Conservation (phyloP, 2,797 vertebrate genomes). For the Molossus alvarezi region DNA sequence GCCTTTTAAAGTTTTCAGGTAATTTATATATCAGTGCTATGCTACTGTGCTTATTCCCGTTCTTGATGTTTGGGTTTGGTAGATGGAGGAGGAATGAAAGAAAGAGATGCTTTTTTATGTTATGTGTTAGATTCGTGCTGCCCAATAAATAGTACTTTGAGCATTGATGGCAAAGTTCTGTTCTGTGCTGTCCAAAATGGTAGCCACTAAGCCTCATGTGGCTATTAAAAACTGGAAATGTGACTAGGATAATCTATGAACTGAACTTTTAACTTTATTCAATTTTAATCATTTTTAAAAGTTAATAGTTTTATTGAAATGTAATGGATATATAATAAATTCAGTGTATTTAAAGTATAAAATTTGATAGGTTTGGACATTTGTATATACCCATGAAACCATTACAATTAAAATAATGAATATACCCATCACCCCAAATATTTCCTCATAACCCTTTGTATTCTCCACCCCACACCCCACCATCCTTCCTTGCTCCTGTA, state of each 20-base stretch:
- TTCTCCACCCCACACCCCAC: not conserved
- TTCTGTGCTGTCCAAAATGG: not conserved
- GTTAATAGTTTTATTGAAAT: constrained; percentile 49
- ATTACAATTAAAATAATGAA: constrained; percentile 44
- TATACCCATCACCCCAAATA: not conserved
- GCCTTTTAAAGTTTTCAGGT: constrained; percentile 19
- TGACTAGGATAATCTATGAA: not conserved
- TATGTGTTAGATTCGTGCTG: not conserved
- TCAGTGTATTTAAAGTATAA: constrained; percentile 23
- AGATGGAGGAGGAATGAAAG: not conserved
- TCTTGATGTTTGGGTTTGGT: not conserved
- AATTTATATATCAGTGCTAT: not conserved
- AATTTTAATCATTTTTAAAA: constrained; percentile 23
- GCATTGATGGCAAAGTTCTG: not conserved
- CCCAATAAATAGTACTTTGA: not conserved
- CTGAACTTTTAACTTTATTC: constrained; percentile 43
- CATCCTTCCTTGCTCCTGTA: not conserved
- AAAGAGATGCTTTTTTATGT: not conserved
- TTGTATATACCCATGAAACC: not conserved
- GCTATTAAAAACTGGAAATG: constrained; percentile 42
- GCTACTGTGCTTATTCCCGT: not conserved
- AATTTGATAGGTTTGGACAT: constrained; percentile 33
- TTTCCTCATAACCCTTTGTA: not conserved
- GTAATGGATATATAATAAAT: not conserved
- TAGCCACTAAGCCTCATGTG: not conserved